Percentiles rank a stretch among this genome's conserved stretches.
These are phyloP conservation scores for Pammene fasciana DNA, from an alignment of 2,888 invertebrate genomes.

Conservation along the genomic window DNA sequence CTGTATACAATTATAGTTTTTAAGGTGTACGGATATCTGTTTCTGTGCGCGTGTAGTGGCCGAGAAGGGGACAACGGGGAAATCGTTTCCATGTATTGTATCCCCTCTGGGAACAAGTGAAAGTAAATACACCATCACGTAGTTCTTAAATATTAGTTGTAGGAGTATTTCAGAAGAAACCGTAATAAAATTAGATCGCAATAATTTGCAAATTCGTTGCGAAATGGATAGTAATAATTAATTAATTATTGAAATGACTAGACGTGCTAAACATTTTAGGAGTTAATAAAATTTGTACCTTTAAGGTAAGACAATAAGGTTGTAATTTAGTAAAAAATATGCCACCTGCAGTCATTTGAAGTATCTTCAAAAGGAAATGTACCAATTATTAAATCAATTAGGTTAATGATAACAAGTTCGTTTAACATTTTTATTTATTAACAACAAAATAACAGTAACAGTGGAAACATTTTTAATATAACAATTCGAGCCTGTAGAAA, in stretches of 20 bases:
- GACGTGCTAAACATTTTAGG: not conserved
- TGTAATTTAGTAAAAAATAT: not conserved
- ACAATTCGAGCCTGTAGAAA: not conserved
- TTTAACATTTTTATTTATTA: slow-evolving; percentile 3
- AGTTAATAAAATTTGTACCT: not conserved
- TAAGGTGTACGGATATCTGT: too few species aligned
- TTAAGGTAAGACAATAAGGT: not conserved
- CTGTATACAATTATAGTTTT: too few species aligned
- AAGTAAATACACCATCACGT: too few species aligned
- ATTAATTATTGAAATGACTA: not conserved
- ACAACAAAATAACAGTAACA: slow-evolving; percentile 7
- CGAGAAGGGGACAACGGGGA: too few species aligned
- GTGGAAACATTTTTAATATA: not conserved
- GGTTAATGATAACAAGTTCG: not conserved
- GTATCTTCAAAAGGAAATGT: slow-evolving; percentile 9
- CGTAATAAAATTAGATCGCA: too few species aligned
- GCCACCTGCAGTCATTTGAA: not conserved
- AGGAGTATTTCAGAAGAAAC: too few species aligned
- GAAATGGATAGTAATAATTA: not conserved
- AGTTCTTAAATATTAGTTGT: too few species aligned
- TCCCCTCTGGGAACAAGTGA: too few species aligned
- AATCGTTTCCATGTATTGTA: too few species aligned
- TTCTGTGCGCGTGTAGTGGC: too few species aligned
- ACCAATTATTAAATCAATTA: slow-evolving; percentile 15
- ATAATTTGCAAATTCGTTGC: not conserved